phyloP scores from a whole-genome alignment of 2,113 vertebrate genomes.

The Myotis davidii region DNA sequence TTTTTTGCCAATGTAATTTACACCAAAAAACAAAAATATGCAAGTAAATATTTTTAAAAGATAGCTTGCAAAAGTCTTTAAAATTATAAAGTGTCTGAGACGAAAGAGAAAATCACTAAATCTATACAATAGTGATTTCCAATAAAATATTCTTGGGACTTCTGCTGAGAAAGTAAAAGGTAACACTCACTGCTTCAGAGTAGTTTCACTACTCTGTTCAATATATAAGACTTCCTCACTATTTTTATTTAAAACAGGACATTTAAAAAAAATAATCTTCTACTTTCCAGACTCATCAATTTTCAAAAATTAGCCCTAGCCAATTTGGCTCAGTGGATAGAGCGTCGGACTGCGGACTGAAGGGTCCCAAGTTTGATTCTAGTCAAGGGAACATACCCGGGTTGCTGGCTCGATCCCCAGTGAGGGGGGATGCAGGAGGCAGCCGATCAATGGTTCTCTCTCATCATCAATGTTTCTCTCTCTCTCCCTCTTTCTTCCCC shows the following conservation, averaged over 20 bases:
- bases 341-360: no score
- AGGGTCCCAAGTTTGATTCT: no score
- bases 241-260: neutral
- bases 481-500: no score
- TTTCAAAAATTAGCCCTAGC: neutral
- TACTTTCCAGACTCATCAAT: neutral
- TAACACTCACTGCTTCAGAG: neutral
- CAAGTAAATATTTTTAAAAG: conserved; percentile 38
- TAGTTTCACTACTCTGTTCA: neutral
- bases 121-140: neutral
- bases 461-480: no score
- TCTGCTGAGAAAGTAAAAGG: neutral
- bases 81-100: conserved; percentile 6
- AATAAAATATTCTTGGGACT: neutral
- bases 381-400: no score
- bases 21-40: neutral
- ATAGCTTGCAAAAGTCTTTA: neutral
- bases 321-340: no score
- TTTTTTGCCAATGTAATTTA: neutral
- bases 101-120: neutral
- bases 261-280: neutral
- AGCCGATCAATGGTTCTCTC: no score
- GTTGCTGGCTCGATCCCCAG: no score
- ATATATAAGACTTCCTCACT: neutral
- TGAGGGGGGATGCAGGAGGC: no score